Percentiles rank a stretch among this genome's conserved stretches.
These are phyloP conservation scores for Caenorhabditis tropicalis DNA, from an alignment of 1,140 invertebrate species.

Conservation along the genomic window DNA sequence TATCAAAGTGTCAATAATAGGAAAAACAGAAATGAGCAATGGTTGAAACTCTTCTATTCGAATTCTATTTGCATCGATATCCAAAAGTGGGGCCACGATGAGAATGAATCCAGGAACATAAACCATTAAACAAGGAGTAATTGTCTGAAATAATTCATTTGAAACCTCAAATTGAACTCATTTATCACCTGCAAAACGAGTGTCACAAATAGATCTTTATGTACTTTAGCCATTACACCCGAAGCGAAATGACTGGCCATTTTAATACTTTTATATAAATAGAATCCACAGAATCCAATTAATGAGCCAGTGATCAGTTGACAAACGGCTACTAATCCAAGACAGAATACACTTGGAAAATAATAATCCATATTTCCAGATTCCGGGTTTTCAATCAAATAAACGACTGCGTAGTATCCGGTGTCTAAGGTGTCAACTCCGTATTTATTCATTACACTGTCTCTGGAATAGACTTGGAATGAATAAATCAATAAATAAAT, in stretches of 20 bases:
- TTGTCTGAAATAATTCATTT: too few species aligned
- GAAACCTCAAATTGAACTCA: not conserved
- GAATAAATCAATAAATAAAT: too few species aligned
- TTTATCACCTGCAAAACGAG: not conserved
- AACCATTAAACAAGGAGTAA: not conserved
- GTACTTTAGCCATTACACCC: not conserved
- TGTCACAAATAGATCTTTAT: not conserved
- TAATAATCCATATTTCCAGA: not conserved
- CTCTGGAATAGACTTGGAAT: too few species aligned
- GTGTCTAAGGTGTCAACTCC: not conserved
- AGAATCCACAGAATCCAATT: not conserved
- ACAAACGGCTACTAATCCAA: not conserved
- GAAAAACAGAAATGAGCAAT: not conserved
- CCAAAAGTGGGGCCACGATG: not conserved
- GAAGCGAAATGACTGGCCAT: not conserved
- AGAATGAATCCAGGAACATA: not conserved
- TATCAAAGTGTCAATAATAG: not conserved
- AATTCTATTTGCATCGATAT: not conserved
- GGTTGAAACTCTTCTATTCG: not conserved
- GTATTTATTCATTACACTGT: not conserved
- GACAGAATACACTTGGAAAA: not conserved
- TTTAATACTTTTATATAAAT: not conserved
- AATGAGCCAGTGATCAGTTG: not conserved
- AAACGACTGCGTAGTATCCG: not conserved
- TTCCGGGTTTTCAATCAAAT: not conserved